A percentile compares a stretch with the other conserved stretches of the same genome.
These are phyloP conservation scores for Benthochromis sp. DNA, from an alignment of 2,113 vertebrate genomes.

Conservation along the genomic window DNA sequence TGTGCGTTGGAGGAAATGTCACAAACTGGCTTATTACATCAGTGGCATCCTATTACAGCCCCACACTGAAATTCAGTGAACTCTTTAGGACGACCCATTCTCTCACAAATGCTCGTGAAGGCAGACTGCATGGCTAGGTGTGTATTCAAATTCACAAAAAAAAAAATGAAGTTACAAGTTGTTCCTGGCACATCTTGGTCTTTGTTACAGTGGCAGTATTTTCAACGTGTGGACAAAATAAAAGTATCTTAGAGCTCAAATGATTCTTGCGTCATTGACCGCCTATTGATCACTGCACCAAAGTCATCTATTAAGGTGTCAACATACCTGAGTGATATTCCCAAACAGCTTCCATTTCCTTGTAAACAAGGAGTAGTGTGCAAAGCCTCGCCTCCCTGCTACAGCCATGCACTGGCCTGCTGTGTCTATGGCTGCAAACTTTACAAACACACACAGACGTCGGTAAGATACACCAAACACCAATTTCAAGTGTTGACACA, in stretches of 20 bases:
- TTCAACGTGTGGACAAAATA: neutral
- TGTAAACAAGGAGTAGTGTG: conserved; percentile 93
- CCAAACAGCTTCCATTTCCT: conserved; percentile 99
- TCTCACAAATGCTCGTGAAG: neutral
- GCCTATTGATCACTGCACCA: neutral
- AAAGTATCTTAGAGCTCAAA: neutral
- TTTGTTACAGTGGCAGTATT: neutral
- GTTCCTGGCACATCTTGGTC: neutral
- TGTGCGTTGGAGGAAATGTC: neutral
- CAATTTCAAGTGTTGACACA: neutral
- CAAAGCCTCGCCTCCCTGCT: conserved; percentile 93
- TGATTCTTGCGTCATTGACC: neutral
- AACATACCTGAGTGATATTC: conserved; percentile 91
- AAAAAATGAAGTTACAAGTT: neutral
- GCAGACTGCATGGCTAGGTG: neutral
- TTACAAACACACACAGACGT: neutral
- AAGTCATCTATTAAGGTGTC: neutral
- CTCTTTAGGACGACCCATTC: neutral
- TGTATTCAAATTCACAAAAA: neutral
- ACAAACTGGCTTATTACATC: neutral
- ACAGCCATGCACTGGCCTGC: conserved; percentile 93
- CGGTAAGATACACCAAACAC: neutral
- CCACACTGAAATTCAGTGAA: neutral
- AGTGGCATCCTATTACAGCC: neutral
- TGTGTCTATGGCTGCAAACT: conserved; percentile 97